These are phyloP conservation scores for Drosophila pseudotakahashii DNA, from an alignment of 2,888 invertebrate species.

Conservation along the genomic window DNA sequence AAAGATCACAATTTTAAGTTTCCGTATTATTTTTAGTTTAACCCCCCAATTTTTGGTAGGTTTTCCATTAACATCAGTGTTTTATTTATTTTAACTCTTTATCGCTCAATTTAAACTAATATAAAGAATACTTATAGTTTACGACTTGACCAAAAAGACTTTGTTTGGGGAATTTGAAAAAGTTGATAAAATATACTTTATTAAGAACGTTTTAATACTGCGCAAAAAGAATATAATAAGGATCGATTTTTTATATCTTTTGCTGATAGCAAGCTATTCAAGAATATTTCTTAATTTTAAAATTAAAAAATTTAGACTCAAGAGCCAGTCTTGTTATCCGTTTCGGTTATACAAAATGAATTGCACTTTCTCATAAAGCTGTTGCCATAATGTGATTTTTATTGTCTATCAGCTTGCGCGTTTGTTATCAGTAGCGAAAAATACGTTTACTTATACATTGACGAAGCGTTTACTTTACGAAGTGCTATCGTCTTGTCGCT, in stretches of 20 bases:
- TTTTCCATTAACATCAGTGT: slow-evolving; percentile 6
- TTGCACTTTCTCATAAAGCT: slow-evolving; percentile 20
- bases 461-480: slow-evolving; percentile 22
- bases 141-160: neutral
- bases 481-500: slow-evolving; percentile 4
- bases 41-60: neutral
- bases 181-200: no score
- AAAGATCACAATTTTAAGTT: neutral
- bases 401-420: slow-evolving; percentile 30
- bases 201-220: no score
- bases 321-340: neutral
- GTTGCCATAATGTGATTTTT: slow-evolving; percentile 22
- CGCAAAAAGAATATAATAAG: no score
- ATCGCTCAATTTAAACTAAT: neutral
- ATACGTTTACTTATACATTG: slow-evolving; percentile 11
- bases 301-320: neutral
- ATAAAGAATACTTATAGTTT: no score
- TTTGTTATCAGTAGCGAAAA: slow-evolving; percentile 33
- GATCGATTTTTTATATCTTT: no score
- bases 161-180: no score
- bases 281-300: neutral
- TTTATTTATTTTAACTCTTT: neutral
- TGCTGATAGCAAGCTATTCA: neutral
- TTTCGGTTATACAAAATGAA: slow-evolving; percentile 7
- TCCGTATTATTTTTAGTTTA: neutral